Evolutionary conservation across 2,797 vertebrate genomes (phyloP), one percentile per base, ranked within the genome.

Genomic region (Anabacerthia variegaticeps): DNA sequence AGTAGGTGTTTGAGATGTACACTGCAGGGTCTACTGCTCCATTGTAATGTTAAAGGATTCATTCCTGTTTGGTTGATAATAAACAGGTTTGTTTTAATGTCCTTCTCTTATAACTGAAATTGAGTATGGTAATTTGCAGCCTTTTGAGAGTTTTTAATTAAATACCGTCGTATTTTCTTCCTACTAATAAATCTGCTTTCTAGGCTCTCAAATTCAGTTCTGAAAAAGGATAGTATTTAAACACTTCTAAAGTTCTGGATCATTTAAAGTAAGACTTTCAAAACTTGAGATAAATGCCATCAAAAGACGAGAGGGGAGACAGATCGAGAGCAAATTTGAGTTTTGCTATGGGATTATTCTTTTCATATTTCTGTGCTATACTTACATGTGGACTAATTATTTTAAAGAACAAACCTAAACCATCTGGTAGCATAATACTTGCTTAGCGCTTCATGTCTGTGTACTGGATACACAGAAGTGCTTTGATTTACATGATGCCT

Each of bases 381-480:
- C 46, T 92, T 84, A 68, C 5, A 78, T 61, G 43, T 78, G 15
- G 34, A 86, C 18, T 36, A 65, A 13, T n/a, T 68, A 81, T 89
- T 90, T 94, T 36, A 36, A 92, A 68, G 59, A 91, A 49, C 14
- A 87, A 89, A 67, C 63, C 34, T 88, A 89, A 91, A 83, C 85
- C 91, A 95, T 92, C 92, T 96, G 89, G 74, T 91, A 74, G 59
- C 59, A 82, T 89, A 91, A 91, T 94, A 85, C 87, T 85, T 66
- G 89, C 39, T 76, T 92, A 82, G 39, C 77, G 78, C 44, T 89
- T 94, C 85, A 30, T 67, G 54, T 82, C 55, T 85, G 1, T 79
- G 36, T 85, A 85, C n/a, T 48, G 74, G 55, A 41, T 87, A 67
- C 44, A 62, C 23, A 73, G 83, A 92, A 93, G 55, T 88, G 41